Evolutionary conservation across 2,797 vertebrate genomes (phyloP).

Genomic region (Furcifer pardalis): DNA sequence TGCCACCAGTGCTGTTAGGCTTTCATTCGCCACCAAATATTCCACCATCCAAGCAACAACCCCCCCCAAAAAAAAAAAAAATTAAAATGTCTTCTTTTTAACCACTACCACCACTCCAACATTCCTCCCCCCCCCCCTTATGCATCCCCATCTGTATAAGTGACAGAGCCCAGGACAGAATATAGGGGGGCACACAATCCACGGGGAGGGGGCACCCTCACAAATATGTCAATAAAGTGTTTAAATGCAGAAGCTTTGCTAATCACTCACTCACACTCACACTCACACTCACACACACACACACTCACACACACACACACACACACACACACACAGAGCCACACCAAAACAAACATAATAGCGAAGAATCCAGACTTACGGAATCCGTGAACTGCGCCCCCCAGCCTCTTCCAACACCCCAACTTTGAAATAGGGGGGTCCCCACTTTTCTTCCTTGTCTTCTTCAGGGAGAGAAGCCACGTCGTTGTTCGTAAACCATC

Average conservation of each 20-base stretch:
- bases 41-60: background rate
- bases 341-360: background rate
- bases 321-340: background rate
- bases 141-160: background rate
- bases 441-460: constrained; percentile 38
- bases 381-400: constrained; percentile 60
- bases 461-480: constrained; percentile 6
- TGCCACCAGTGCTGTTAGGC: background rate
- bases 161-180: background rate
- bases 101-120: too few relatives aligned
- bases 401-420: constrained; percentile 17
- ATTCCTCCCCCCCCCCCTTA: background rate
- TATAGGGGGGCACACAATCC: constrained; percentile 34
- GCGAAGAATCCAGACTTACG: constrained; percentile 50
- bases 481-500: background rate
- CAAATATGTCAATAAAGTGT: background rate
- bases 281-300: too few relatives aligned
- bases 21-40: background rate
- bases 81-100: background rate
- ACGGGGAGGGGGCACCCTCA: constrained; percentile 5
- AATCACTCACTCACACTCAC: constrained; percentile 18
- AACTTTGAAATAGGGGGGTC: constrained; percentile 12
- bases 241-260: too few relatives aligned
- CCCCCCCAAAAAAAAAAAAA: background rate
- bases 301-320: constrained; percentile 26